Conservation (phyloP, 2,797 vertebrate genomes). For the Sternotherus odoratus region DNA sequence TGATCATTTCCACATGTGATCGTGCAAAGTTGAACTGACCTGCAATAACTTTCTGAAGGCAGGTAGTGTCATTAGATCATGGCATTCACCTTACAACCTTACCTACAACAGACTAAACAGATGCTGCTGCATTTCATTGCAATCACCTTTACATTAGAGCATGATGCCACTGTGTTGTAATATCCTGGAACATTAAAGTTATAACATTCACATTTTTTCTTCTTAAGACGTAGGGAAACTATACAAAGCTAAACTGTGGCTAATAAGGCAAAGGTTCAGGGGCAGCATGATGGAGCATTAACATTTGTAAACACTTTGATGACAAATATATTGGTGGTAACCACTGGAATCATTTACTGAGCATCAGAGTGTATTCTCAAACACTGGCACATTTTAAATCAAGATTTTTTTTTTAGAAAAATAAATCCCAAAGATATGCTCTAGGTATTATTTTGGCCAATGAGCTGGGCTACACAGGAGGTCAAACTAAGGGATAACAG, state of each 20-base stretch:
- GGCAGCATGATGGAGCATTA: background rate
- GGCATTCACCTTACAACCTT: background rate
- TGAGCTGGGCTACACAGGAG: background rate
- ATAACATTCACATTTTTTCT: background rate
- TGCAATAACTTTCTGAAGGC: background rate
- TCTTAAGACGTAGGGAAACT: background rate
- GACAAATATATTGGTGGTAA: background rate
- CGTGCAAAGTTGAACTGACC: background rate
- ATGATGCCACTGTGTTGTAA: background rate
- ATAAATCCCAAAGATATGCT: background rate
- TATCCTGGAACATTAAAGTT: background rate
- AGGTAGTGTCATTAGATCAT: background rate
- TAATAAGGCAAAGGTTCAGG: background rate
- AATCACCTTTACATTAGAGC: background rate
- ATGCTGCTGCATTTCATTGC: background rate
- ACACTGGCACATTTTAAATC: background rate
- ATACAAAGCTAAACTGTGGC: background rate
- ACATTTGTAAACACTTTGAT: background rate
- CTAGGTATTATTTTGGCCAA: background rate
- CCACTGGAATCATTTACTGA: background rate
- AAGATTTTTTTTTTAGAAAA: background rate
- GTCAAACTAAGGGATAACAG: background rate
- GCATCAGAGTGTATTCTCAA: background rate
- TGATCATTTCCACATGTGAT: background rate
- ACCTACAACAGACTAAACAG: background rate